Conservation (phyloP, 2,113 vertebrate species). For the Formicarius rufipectus region DNA sequence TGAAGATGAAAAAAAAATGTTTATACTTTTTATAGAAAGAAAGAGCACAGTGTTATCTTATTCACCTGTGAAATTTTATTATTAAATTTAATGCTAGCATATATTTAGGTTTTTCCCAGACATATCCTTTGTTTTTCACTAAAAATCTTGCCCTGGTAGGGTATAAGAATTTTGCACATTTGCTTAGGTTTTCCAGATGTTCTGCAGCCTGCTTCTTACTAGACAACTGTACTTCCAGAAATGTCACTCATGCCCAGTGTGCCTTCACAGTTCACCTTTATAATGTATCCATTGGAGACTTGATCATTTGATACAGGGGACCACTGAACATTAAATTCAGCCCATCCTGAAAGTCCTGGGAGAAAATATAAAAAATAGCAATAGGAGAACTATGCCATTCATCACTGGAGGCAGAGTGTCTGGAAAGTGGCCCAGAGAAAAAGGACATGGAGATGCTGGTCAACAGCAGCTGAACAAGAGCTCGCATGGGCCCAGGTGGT, state of each 20-base stretch:
- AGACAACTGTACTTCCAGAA: neutral
- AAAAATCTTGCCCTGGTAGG: neutral
- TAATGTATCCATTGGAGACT: neutral
- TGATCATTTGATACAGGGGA: neutral
- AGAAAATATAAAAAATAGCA: neutral
- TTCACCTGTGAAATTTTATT: neutral
- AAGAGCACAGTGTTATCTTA: neutral
- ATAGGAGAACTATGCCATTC: neutral
- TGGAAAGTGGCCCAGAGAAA: neutral
- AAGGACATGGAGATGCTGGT: neutral
- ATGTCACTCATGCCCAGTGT: neutral
- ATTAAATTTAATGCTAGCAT: neutral
- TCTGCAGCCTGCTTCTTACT: neutral
- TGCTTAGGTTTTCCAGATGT: slow-evolving; percentile 7
- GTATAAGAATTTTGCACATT: slow-evolving; percentile 9
- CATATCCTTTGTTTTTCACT: neutral
- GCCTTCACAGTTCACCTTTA: neutral
- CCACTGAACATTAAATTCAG: neutral
- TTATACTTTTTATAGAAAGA: neutral
- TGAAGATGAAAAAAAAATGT: neutral
- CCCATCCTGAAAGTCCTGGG: neutral
- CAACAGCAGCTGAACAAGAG: neutral
- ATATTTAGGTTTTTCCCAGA: neutral
- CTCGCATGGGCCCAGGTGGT: neutral
- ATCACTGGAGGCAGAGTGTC: neutral